These are phyloP conservation scores for Nixonia krombeini DNA, from an alignment of 1,140 invertebrate species.

Conservation along the genomic window DNA sequence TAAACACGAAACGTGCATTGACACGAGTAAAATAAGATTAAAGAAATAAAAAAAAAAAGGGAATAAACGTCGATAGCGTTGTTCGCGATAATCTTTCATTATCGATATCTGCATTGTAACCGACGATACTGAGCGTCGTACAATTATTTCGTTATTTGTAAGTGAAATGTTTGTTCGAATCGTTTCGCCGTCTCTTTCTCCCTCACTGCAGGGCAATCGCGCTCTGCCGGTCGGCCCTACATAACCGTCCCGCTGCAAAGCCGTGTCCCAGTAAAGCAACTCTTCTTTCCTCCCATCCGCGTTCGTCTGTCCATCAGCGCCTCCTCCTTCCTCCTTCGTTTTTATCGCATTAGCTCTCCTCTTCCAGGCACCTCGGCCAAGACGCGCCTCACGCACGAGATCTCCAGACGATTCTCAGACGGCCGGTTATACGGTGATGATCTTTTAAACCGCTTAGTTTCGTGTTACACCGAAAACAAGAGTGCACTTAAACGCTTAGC, in stretches of 20 bases:
- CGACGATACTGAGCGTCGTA: too few relatives aligned
- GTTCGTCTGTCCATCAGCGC: constrained; percentile 30
- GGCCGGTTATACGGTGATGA: constrained; percentile 64
- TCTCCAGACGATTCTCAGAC: constrained; percentile 66
- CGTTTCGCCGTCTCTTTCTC: too few relatives aligned
- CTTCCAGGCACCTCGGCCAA: neutral
- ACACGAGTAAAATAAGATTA: too few relatives aligned
- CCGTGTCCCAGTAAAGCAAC: neutral
- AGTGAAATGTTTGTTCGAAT: too few relatives aligned
- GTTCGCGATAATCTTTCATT: too few relatives aligned
- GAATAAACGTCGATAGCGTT: too few relatives aligned
- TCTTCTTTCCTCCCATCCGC: neutral
- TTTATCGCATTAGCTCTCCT: neutral
- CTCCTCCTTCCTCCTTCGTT: constrained; percentile 21
- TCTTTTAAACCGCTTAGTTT: constrained; percentile 72
- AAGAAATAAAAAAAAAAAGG: too few relatives aligned
- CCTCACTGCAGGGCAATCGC: too few relatives aligned
- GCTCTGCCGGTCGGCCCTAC: constrained; percentile 15
- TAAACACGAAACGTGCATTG: too few relatives aligned
- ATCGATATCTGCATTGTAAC: too few relatives aligned
- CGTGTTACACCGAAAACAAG: constrained; percentile 72
- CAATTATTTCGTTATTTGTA: too few relatives aligned
- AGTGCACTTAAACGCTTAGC: constrained; percentile 68
- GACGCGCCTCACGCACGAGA: constrained; percentile 56
- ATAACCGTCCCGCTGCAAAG: constrained; percentile 6